phyloP scores from a whole-genome alignment of 2,888 invertebrate genomes.

The Apotomis capreana region DNA sequence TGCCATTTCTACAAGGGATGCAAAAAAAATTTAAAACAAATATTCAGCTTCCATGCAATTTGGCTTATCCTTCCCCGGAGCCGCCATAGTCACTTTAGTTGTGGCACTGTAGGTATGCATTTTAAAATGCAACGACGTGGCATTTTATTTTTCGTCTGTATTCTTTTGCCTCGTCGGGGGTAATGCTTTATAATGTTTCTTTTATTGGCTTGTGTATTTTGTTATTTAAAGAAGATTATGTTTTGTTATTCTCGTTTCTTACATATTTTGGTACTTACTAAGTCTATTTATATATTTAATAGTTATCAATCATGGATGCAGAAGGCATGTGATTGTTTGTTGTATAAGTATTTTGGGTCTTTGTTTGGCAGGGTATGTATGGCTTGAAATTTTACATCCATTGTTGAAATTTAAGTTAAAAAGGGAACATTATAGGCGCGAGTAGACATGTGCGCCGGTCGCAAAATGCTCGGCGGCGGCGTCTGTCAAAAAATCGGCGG shows the following conservation, averaged over 20 bases:
- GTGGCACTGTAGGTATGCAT: constrained; percentile 3
- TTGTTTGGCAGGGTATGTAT: too few species aligned
- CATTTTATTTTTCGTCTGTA: constrained; percentile 32
- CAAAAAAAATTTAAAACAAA: not conserved
- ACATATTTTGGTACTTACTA: not conserved
- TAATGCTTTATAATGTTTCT: constrained; percentile 16
- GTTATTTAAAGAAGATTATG: constrained; percentile 7
- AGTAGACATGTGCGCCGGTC: too few species aligned
- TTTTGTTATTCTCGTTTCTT: not conserved
- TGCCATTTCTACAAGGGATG: not conserved
- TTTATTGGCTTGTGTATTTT: constrained; percentile 10
- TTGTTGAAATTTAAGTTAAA: too few species aligned
- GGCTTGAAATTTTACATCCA: too few species aligned
- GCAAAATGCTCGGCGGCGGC: too few species aligned
- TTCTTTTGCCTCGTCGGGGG: constrained; percentile 24
- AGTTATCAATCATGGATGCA: too few species aligned
- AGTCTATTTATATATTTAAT: not conserved
- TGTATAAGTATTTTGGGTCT: too few species aligned
- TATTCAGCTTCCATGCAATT: constrained; percentile 9
- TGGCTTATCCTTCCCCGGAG: constrained; percentile 12
- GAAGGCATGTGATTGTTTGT: too few species aligned
- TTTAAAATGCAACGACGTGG: constrained; percentile 30
- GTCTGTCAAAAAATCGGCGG: too few species aligned
- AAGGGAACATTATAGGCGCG: too few species aligned
- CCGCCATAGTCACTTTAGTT: constrained; percentile 1